These are phyloP conservation scores for Rotaria macrura DNA, from an alignment of 2,888 invertebrate species.

Conservation along the genomic window DNA sequence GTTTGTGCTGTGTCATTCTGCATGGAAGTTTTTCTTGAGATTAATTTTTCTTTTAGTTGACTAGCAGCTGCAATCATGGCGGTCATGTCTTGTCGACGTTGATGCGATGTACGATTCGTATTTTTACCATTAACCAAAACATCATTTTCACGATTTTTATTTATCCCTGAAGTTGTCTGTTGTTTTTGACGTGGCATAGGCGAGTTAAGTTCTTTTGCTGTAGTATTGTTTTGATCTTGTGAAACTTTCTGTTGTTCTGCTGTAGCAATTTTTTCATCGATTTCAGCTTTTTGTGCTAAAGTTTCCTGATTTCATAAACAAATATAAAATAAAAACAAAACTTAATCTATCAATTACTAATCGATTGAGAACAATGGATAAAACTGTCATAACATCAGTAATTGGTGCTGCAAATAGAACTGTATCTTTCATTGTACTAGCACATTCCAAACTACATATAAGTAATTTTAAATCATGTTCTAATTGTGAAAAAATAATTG, in stretches of 20 bases:
- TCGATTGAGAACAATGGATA: neutral
- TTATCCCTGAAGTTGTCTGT: neutral
- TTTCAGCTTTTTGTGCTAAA: slow-evolving; percentile 19
- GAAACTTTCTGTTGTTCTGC: slow-evolving; percentile 7
- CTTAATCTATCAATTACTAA: neutral
- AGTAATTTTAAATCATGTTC: slow-evolving; percentile 13
- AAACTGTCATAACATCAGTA: slow-evolving; percentile 15
- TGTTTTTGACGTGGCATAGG: neutral
- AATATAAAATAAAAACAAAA: neutral
- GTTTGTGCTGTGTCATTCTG: neutral
- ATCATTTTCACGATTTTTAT: neutral
- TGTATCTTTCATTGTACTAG: slow-evolving; percentile 22
- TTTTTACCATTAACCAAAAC: neutral
- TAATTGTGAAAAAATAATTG: slow-evolving; percentile 9
- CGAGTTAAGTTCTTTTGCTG: neutral
- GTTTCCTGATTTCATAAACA: neutral
- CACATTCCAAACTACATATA: slow-evolving; percentile 17
- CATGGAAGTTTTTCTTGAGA: neutral
- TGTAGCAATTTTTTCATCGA: slow-evolving; percentile 15
- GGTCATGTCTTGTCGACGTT: neutral
- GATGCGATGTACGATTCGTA: neutral
- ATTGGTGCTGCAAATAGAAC: slow-evolving; percentile 14
- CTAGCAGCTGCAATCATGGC: neutral
- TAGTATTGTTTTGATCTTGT: neutral
- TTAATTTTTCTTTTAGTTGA: neutral